Base-by-base conservation (phyloP, 2,888 invertebrate genomes). In the Catonia carolina region DNA sequence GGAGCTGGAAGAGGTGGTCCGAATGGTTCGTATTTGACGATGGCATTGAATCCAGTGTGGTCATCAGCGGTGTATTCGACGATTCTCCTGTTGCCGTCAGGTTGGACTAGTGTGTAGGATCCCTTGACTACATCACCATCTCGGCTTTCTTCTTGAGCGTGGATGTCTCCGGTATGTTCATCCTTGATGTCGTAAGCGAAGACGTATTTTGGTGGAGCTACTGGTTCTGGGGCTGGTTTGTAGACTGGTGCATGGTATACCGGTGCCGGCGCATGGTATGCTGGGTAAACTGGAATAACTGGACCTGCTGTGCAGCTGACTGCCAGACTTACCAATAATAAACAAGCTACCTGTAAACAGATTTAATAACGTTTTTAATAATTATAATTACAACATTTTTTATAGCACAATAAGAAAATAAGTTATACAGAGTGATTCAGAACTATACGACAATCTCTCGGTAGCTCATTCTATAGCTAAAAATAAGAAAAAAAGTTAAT, bases 1-100 rank as follows among this genome's bases (percentile, higher is more conserved):
- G 50, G 50, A 5, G 50, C 35, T 45, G 45, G 45, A 14, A 45
- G 45, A 23, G 7, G 75, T 66, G 17, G 45, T 17, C 45, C 45
- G 45, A 45, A 45, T 6, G 77, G 76, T 65, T 76, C 75, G 51
- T 74, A 74, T 63, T 73, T 75, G n/a, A 79, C 79, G 27, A 78
- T 75, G 53, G 79, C 79, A 64, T 78, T 78, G 74, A 79, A 79
- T 42, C 79, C 79, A 63, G 78, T 74, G 52, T 76, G 71, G 36
- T 78, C 77, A 70, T 79, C 45, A 22, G 45, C 45, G 45, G 45
- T 45, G 45, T 45, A 45, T 27, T 45, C 45, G 23, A 45, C 78
- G 65, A 75, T 71, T 59, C 79, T 73, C 59, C 75, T 71, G 49
- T 76, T 77, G 63, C 79, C 79, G 62, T 79, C 79, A 57, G 79